phyloP scores from a whole-genome alignment of 2,113 vertebrate species.

The Sylvietta virens region DNA sequence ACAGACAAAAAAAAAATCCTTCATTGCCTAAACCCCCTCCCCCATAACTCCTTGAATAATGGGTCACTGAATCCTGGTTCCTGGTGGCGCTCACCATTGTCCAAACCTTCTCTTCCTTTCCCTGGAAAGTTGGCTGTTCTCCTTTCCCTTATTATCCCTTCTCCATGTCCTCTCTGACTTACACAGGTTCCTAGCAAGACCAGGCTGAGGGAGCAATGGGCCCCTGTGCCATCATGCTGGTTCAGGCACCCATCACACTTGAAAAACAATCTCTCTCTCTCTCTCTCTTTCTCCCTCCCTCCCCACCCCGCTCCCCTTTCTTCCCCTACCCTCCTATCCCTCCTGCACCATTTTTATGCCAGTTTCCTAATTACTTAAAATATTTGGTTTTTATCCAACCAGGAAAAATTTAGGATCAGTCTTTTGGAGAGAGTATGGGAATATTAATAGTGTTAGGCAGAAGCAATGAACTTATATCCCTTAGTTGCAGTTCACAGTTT shows the following conservation, averaged over 20 bases:
- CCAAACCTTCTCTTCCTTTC: not conserved
- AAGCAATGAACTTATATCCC: not conserved
- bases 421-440: not conserved
- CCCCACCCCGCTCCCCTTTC: too few relatives aligned
- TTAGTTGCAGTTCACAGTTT: not conserved
- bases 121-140: not conserved
- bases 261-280: not conserved
- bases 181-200: not conserved
- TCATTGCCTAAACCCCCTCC: rapidly evolving
- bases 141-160: not conserved
- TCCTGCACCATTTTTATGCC: not conserved
- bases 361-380: not conserved
- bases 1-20: not conserved
- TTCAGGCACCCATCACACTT: not conserved
- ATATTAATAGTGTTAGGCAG: not conserved
- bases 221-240: not conserved
- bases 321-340: too few relatives aligned
- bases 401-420: not conserved
- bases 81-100: rapidly evolving
- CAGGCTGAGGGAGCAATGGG: rapidly evolving
- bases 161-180: not conserved
- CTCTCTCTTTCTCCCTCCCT: too few relatives aligned
- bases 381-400: not conserved
- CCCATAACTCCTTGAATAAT: not conserved
- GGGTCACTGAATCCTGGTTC: not conserved